Base-by-base conservation (phyloP, 2,888 invertebrate species). In the Julus scanicus region DNA sequence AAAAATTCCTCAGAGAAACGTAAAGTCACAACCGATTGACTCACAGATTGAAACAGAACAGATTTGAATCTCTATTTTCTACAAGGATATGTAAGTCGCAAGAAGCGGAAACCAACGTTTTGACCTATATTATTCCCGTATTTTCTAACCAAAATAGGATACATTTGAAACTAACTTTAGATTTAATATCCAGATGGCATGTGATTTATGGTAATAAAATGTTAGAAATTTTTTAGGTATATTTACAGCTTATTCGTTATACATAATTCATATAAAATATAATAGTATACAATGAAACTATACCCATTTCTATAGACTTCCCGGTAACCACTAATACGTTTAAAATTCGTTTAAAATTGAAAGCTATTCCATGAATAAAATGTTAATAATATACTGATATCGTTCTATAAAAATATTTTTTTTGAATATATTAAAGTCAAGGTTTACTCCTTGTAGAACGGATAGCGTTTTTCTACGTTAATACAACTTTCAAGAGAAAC, bases 111-210 rank as follows among this genome's bases (percentile, higher is more conserved):
- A 71, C 71, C 8, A 29, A 29, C 53, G 53, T 8, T 71, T 71
- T 71, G 20, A 71, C 20, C 71, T 20, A 71, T n/a, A 29, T 29
- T 71, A 71, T 11, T 71, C 29, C 29, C 2, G 29, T 2, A 71
- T 29, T 29, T 29, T 71, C 29, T 71, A 11, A 71, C n/a, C 11
- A 20, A 20, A n/a, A 17, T 6, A 9, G 3, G 29, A 9, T 11
- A 20, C 29, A 71, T 71, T 71, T 71, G 71, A 37, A 71, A 71
- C 2, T 29, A 71, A 71, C 2, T 29, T 29, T 29, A 71, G 9
- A 71, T 71, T 29, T 71, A 29, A 71, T 71, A 29, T 29, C 15
- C 71, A 71, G 29, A 71, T 71, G 71, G 71, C 71, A 71, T 71
- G 29, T 71, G 63, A 63, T 63, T 63, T 63, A 63, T 63, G 71